These are phyloP conservation scores for Diplolepis rosae DNA, from an alignment of 2,888 invertebrate genomes.

Conservation along the genomic window DNA sequence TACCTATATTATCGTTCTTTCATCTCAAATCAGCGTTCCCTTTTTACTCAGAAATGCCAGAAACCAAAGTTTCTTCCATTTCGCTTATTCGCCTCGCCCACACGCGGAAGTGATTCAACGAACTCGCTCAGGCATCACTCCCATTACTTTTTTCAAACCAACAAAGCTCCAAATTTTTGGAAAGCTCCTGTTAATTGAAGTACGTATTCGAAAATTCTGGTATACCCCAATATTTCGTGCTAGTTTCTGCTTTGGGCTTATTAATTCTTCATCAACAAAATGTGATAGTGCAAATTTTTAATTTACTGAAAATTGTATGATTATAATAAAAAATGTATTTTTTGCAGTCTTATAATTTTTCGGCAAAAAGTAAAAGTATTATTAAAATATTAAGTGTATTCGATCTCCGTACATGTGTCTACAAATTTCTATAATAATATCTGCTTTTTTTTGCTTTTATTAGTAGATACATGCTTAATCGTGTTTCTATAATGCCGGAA, in stretches of 20 bases:
- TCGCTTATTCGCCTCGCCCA: background rate
- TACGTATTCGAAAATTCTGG: background rate
- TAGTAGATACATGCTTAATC: background rate
- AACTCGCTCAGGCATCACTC: background rate
- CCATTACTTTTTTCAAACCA: background rate
- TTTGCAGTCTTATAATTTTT: background rate
- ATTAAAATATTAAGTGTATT: background rate
- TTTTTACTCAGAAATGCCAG: background rate
- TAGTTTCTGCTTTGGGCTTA: background rate
- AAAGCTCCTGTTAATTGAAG: background rate
- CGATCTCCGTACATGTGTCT: background rate
- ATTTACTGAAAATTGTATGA: background rate
- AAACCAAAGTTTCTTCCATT: background rate
- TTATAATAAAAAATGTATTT: background rate
- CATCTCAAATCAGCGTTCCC: background rate
- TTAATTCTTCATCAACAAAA: no score
- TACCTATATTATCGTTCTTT: background rate
- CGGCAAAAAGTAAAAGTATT: background rate
- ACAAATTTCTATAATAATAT: background rate
- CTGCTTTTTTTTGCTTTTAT: background rate
- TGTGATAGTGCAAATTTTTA: background rate
- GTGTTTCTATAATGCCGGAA: background rate
- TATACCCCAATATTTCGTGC: background rate
- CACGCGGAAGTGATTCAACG: background rate
- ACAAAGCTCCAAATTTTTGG: background rate